These are phyloP conservation scores for Hydraecia micacea DNA, from an alignment of 2,888 invertebrate species.

Conservation along the genomic window DNA sequence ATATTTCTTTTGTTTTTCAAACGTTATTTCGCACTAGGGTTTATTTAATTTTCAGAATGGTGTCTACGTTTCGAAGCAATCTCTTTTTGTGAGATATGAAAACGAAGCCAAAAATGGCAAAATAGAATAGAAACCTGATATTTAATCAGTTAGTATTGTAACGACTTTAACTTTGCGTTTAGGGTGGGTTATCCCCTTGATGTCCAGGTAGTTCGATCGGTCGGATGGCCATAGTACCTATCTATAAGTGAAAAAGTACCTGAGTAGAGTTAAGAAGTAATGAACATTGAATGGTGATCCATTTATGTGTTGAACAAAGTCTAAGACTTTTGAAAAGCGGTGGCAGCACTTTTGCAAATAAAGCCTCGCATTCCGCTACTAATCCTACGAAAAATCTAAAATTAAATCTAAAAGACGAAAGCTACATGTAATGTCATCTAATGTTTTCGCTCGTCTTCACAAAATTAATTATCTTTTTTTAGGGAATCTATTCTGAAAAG, in stretches of 20 bases:
- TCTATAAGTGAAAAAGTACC: neutral
- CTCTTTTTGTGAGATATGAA: neutral
- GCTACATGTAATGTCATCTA: constrained; percentile 6
- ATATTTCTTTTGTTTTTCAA: constrained; percentile 2
- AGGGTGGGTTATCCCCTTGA: neutral
- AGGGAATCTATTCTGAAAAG: neutral
- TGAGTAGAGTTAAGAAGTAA: neutral
- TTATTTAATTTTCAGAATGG: neutral
- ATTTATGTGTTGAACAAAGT: neutral
- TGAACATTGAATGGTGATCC: neutral
- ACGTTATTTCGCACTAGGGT: neutral
- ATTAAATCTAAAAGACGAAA: constrained; percentile 22
- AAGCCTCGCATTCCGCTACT: constrained; percentile 2
- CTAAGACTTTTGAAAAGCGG: neutral
- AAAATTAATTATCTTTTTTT: constrained; percentile 19
- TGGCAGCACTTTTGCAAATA: neutral
- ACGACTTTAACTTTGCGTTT: neutral
- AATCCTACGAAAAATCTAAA: constrained; percentile 22
- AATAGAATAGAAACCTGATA: neutral
- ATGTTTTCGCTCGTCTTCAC: constrained; percentile 13
- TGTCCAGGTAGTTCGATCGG: neutral
- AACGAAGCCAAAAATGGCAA: neutral
- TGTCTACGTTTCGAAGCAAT: neutral
- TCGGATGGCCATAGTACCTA: neutral
- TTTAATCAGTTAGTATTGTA: neutral